Evolutionary conservation across 2,888 invertebrate species (phyloP).

Genomic region (Eudasyphora cyanicolor): DNA sequence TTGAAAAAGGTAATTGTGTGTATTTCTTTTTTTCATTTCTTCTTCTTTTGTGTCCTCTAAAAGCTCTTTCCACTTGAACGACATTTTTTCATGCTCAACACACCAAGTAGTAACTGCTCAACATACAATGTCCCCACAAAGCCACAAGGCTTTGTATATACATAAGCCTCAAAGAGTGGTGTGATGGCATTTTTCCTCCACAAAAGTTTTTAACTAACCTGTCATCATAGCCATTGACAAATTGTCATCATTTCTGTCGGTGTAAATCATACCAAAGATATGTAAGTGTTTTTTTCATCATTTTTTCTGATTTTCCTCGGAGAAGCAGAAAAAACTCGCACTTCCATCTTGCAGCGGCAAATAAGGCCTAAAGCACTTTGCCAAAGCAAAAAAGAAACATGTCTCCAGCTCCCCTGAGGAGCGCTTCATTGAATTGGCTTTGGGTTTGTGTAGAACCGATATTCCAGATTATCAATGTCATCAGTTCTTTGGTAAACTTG

Average conservation of each 20-base stretch:
- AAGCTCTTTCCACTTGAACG: not conserved
- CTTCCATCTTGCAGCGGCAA: not conserved
- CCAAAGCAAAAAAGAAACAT: not conserved
- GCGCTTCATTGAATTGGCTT: not conserved
- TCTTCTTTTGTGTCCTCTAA: not conserved
- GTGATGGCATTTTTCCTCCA: not conserved
- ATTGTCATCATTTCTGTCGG: slow-evolving; percentile 60
- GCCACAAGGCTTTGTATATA: not conserved
- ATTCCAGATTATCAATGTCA: slow-evolving; percentile 58
- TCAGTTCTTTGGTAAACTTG: slow-evolving; percentile 48
- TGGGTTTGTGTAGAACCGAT: slow-evolving; percentile 23
- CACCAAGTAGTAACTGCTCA: too few species aligned
- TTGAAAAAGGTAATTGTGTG: slow-evolving; percentile 12
- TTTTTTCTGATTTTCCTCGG: slow-evolving; percentile 4
- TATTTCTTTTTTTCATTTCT: too few species aligned
- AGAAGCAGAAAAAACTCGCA: not conserved
- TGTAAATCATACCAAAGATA: slow-evolving; percentile 51
- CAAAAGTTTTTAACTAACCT: slow-evolving; percentile 16
- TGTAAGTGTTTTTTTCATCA: slow-evolving; percentile 17
- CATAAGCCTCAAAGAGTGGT: not conserved
- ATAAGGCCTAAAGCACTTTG: slow-evolving; percentile 14
- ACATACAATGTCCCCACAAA: not conserved
- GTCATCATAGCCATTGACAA: slow-evolving; percentile 56
- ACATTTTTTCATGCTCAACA: not conserved
- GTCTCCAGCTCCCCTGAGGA: slow-evolving; percentile 38